phyloP scores from a whole-genome alignment of 2,113 vertebrate genomes.

The Pavo muticus region DNA sequence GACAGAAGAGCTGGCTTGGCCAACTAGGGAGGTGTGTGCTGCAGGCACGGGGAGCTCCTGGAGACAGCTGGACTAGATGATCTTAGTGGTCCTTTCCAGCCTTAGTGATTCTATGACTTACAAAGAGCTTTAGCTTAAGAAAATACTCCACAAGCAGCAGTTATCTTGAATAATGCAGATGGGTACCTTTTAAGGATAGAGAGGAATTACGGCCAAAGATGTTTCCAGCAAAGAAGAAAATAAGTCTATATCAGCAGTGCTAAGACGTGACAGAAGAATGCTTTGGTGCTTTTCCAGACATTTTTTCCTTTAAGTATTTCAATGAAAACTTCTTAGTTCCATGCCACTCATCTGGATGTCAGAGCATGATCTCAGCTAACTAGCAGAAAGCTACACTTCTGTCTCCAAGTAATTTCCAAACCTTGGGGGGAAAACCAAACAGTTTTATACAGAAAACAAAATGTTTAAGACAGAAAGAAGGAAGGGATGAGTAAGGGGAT shows the following conservation, averaged over 20 bases:
- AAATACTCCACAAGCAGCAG: fast-evolving
- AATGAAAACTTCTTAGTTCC: background rate
- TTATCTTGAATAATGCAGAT: background rate
- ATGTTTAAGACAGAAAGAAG: background rate
- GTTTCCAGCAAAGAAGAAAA: background rate
- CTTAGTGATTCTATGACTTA: background rate
- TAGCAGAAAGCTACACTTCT: background rate
- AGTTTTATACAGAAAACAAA: background rate
- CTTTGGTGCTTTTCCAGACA: background rate
- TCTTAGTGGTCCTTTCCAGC: too few relatives aligned
- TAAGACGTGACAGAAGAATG: background rate
- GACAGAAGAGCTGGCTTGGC: too few relatives aligned
- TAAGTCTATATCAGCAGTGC: background rate
- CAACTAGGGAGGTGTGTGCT: too few relatives aligned
- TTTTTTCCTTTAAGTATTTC: background rate
- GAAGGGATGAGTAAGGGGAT: background rate
- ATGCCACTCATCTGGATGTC: background rate
- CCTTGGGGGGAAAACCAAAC: background rate
- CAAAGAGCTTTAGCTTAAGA: background rate
- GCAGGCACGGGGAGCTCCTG: too few relatives aligned
- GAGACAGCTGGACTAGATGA: too few relatives aligned
- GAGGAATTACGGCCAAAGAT: background rate
- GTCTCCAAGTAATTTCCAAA: background rate
- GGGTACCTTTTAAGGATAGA: background rate
- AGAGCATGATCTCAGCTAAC: background rate